Base-by-base conservation (phyloP, 1,140 invertebrate genomes). In the Luehdorfia chinensis region DNA sequence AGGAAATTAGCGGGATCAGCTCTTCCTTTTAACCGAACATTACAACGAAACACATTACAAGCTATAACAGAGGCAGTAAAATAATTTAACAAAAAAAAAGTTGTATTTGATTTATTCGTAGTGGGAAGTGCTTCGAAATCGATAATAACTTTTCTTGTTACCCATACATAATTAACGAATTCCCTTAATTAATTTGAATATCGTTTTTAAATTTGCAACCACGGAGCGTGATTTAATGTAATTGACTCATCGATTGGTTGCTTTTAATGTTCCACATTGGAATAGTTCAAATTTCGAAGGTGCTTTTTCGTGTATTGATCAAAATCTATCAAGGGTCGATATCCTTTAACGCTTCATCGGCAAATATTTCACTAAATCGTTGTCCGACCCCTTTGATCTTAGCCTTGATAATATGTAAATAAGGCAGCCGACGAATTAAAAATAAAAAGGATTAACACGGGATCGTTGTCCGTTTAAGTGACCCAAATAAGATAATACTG, bases 401-500 rank as follows among this genome's bases (percentile, higher is more conserved):
- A 57, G 59, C 31, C 55, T 60, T 63, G 78, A 83, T 77, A 83
- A 80, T 71, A 81, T 83, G 75, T 64, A 78, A 76, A 78, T 75
- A 59, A 70, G 59, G 27, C 43, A 63, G 31, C 50, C 66, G 70
- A 71, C 62, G 73, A 70, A 72, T 66, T 62, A 55, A 66, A 76
- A 78, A 83, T 76, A 76, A 79, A 66, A 83, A 75, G 68, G 68
- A 72, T 75, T 75, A 68, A 61, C 48, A 23, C 43, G 59, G 53
- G 76, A 75, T 76, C 78, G 58, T 69, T 75, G 73, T 57, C 73
- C 76, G 65, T 59, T 54, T 66, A 72, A 76, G 62, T 83, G 75
- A 80, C 78, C 76, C 70, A 78, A 80, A 78, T 83, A 83, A 83
- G 71, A 83, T 75, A 73, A 70, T 68, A 67, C 57, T 51, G 62